These are phyloP conservation scores for Anolis carolinensis DNA, from an alignment of 2,113 vertebrate genomes.

Conservation along the genomic window DNA sequence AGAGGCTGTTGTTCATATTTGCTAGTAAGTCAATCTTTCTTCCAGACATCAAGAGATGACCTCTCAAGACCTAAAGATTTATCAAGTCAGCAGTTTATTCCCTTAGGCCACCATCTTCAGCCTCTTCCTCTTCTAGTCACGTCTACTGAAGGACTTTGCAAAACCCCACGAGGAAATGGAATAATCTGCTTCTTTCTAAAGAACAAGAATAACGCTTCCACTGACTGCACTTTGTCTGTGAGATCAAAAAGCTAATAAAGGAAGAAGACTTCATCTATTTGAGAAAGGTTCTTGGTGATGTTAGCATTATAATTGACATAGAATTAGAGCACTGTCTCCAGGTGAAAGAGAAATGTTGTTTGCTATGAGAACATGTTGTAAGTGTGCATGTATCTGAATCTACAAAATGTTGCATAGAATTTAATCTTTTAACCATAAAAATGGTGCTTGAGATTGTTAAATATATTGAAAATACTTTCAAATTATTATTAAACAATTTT, in stretches of 20 bases:
- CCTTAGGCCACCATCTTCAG: slow-evolving; percentile 73
- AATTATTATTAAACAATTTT: neutral
- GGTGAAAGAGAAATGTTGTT: slow-evolving; percentile 32
- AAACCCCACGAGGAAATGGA: slow-evolving; percentile 76
- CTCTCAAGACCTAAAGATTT: slow-evolving; percentile 81
- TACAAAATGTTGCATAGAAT: neutral
- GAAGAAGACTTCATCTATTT: slow-evolving; percentile 66
- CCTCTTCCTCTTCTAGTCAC: slow-evolving; percentile 80
- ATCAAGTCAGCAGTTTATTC: slow-evolving; percentile 82
- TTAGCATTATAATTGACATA: slow-evolving; percentile 65
- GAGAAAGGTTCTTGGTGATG: slow-evolving; percentile 60
- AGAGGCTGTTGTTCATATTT: slow-evolving; percentile 70
- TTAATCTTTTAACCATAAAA: slow-evolving; percentile 3
- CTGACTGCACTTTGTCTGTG: slow-evolving; percentile 59
- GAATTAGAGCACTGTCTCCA: slow-evolving; percentile 56
- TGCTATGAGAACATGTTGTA: slow-evolving; percentile 2
- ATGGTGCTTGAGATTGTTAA: neutral
- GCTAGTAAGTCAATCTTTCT: slow-evolving; percentile 79
- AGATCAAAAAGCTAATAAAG: slow-evolving; percentile 77
- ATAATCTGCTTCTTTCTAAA: slow-evolving; percentile 81
- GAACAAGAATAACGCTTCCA: slow-evolving; percentile 72
- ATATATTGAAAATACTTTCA: neutral
- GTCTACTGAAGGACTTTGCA: slow-evolving; percentile 75
- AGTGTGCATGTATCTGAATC: neutral
- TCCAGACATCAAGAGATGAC: slow-evolving; percentile 79